Conservation (phyloP, 1,140 invertebrate species). For the Leptinotarsa defecta region DNA sequence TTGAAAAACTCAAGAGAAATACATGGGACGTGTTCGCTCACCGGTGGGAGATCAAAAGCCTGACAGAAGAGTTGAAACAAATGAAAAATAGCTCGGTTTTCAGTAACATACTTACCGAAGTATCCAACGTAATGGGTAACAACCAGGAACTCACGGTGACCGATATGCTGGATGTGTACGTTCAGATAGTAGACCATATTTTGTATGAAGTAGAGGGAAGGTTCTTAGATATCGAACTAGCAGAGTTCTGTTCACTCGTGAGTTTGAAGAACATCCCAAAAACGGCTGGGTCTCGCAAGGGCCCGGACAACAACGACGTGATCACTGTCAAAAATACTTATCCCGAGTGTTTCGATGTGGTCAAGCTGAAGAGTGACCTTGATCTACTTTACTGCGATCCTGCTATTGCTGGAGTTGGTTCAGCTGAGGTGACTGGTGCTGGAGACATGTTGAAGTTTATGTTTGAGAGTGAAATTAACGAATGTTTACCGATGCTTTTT, state of each 20-base stretch:
- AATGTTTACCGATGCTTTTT: not conserved
- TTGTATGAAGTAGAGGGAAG: constrained; percentile 8
- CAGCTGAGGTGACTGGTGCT: not conserved
- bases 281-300: not conserved
- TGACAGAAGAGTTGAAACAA: not conserved
- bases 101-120: not conserved
- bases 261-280: not conserved
- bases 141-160: not conserved
- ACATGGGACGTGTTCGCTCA: too few relatives aligned
- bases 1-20: not conserved
- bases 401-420: constrained; percentile 3
- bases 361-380: constrained; percentile 3
- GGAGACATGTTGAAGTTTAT: constrained; percentile 12
- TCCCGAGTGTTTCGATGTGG: not conserved
- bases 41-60: not conserved
- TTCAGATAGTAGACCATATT: constrained; percentile 7
- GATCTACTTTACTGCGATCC: constrained; percentile 17
- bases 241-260: constrained; percentile 7
- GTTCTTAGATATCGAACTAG: constrained; percentile 20
- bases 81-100: constrained; percentile 2
- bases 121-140: not conserved
- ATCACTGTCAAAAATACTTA: not conserved
- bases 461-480: not conserved
- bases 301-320: not conserved
- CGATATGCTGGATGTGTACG: constrained; percentile 14